phyloP scores from a whole-genome alignment of 2,113 vertebrate species.

The Myrmecobius fasciatus region DNA sequence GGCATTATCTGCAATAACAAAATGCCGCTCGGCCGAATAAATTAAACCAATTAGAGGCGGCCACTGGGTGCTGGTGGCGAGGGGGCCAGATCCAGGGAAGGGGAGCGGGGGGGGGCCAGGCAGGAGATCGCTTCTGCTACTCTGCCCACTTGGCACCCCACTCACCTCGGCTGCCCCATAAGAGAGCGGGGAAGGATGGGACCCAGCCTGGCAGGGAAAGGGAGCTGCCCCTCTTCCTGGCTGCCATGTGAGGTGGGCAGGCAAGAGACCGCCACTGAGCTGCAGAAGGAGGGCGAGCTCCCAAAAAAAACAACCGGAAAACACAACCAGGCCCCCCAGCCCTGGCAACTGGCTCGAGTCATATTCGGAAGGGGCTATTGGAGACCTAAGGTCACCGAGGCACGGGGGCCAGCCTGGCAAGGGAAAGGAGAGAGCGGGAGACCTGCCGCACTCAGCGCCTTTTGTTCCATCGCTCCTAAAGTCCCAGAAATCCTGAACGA shows the following conservation, averaged over 20 bases:
- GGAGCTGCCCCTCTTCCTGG: not conserved
- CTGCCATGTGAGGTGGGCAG: not conserved
- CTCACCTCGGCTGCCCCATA: not conserved
- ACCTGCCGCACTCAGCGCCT: not conserved
- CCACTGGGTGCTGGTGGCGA: constrained; percentile 12
- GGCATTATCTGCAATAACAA: constrained; percentile 82
- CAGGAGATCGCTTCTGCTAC: constrained; percentile 57
- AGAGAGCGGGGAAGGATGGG: not conserved
- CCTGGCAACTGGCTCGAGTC: not conserved
- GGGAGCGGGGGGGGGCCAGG: constrained; percentile 36
- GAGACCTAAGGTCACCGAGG: not conserved
- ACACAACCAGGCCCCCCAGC: not conserved
- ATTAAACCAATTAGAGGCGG: constrained; percentile 84
- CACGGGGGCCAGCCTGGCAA: not conserved
- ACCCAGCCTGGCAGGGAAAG: not conserved
- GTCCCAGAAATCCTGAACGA: not conserved
- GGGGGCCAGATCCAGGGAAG: constrained; percentile 31
- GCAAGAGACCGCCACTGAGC: not conserved
- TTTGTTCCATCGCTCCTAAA: not conserved
- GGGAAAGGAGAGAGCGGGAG: not conserved
- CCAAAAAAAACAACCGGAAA: not conserved
- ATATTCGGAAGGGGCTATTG: not conserved
- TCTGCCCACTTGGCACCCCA: not conserved
- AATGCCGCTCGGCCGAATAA: constrained; percentile 81
- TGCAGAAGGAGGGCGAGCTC: not conserved